Evolutionary conservation across 1,140 invertebrate species (phyloP).

Genomic region (Drosophila quadrilineata): DNA sequence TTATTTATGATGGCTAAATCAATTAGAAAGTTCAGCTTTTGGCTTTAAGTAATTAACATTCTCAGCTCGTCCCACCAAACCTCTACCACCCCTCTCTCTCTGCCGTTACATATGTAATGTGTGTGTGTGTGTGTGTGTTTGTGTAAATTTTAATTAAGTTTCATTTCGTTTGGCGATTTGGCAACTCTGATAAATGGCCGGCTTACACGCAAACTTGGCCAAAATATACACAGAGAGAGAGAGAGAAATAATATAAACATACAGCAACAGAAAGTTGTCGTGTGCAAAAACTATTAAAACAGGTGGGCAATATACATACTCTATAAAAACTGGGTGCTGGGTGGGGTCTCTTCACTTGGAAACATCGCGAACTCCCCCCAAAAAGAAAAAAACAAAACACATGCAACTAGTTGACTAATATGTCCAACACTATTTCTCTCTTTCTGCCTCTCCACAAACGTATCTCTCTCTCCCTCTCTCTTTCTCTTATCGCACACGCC

Average conservation of each 20-base stretch:
- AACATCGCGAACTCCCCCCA: background rate
- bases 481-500: conserved; percentile 24
- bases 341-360: background rate
- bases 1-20: conserved; percentile 61
- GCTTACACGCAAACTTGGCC: conserved; percentile 62
- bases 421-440: no score
- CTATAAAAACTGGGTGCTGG: conserved; percentile 14
- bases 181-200: conserved; percentile 53
- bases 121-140: conserved; percentile 22
- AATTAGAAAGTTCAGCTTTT: conserved; percentile 50
- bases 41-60: conserved; percentile 42
- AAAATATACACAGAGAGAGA: no score
- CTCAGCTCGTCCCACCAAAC: conserved; percentile 2
- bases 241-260: no score
- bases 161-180: conserved; percentile 41
- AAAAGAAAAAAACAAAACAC: background rate
- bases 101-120: conserved; percentile 5
- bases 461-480: background rate
- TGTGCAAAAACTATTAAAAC: conserved; percentile 69
- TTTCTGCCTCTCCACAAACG: background rate
- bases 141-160: conserved; percentile 66
- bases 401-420: conserved; percentile 74
- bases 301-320: conserved; percentile 67
- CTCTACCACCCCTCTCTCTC: no score
- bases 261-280: conserved; percentile 51